Percentiles rank a stretch among this genome's conserved stretches.
phyloP scores from a whole-genome alignment of 2,888 invertebrate species.

The Rhabditoides inermis region DNA sequence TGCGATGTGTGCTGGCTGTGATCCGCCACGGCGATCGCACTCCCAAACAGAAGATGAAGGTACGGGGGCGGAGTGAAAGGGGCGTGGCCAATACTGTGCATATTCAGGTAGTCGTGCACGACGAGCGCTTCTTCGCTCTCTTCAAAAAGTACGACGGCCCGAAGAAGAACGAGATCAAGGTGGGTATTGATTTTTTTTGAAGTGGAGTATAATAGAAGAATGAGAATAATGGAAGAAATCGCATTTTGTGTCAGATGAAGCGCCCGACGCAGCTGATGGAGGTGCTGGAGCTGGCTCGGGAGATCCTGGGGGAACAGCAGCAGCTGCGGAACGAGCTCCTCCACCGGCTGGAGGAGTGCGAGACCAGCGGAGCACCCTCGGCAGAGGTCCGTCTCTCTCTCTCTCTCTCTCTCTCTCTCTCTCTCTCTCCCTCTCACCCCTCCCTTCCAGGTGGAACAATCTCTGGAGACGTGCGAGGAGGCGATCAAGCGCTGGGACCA shows the following conservation, averaged over 20 bases:
- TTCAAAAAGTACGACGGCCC: constrained; percentile 94
- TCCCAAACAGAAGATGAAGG: constrained; percentile 99
- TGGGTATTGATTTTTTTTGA: background rate
- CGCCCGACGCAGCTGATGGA: constrained; percentile 92
- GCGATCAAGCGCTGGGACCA: constrained; percentile 74
- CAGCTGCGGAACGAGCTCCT: constrained; percentile 19
- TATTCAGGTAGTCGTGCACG: constrained; percentile 34
- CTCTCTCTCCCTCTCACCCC: too few relatives aligned
- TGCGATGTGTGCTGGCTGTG: constrained; percentile 89
- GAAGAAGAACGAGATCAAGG: constrained; percentile 86
- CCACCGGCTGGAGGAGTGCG: constrained; percentile 17
- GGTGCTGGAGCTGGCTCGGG: constrained; percentile 88
- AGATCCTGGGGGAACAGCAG: constrained; percentile 58
- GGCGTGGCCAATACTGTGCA: background rate
- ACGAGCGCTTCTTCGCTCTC: constrained; percentile 72
- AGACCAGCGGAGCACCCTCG: constrained; percentile 7
- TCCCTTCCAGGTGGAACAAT: constrained; percentile 19
- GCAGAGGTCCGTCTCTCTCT: too few relatives aligned
- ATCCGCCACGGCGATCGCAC: constrained; percentile 96
- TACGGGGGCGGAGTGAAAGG: constrained; percentile 1
- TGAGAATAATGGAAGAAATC: too few relatives aligned
- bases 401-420: too few relatives aligned
- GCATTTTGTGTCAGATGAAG: constrained; percentile 62
- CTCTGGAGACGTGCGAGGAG: constrained; percentile 64
- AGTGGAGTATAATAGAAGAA: too few relatives aligned